A percentile compares a stretch with the other conserved stretches of the same genome.
Evolutionary conservation across 2,113 vertebrate species (phyloP).

Genomic region (Rhizomys pruinosus): DNA sequence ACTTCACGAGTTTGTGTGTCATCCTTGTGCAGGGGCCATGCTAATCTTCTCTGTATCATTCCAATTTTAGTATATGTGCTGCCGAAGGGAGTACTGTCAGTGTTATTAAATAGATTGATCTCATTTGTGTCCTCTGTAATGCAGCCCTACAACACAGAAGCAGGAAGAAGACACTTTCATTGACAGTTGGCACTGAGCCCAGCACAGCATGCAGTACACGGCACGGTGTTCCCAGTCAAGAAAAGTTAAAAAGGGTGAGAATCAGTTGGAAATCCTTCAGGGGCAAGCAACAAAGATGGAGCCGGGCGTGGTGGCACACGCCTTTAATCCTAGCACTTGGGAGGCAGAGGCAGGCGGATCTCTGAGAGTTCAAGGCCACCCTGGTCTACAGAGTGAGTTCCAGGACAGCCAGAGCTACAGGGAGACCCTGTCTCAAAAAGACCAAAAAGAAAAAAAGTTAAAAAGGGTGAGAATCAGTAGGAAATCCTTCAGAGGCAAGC

Average conservation of each 20-base stretch:
- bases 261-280: constrained; percentile 41
- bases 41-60: no score
- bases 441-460: neutral
- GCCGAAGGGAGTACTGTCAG: no score
- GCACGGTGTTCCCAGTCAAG: neutral
- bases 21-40: no score
- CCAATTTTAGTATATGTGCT: no score
- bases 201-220: neutral
- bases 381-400: no score
- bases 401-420: no score
- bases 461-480: neutral
- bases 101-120: constrained; percentile 54
- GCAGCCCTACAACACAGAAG: neutral
- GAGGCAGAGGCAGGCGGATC: no score
- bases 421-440: no score
- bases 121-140: constrained; percentile 18
- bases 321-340: no score
- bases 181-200: neutral
- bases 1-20: no score
- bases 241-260: neutral
- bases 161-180: neutral
- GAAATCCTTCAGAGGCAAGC: constrained; percentile 51
- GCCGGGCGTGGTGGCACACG: no score
- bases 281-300: constrained; percentile 44
- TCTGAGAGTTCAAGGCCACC: no score